These are phyloP conservation scores for Habropoda laboriosa DNA, from an alignment of 1,140 invertebrate genomes.

Conservation along the genomic window DNA sequence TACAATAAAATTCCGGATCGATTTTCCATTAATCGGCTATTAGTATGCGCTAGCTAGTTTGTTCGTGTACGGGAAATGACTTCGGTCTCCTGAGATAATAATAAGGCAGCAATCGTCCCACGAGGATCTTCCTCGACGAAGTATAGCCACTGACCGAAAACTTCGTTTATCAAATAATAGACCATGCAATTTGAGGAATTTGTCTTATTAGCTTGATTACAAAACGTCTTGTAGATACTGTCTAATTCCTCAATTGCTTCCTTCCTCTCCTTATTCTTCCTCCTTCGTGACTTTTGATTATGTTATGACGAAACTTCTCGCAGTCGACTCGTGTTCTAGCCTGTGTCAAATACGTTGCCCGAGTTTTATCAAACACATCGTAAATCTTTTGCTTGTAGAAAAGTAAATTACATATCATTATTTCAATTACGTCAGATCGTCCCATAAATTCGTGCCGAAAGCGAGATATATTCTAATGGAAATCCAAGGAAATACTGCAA, in stretches of 20 bases:
- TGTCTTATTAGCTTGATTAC: neutral
- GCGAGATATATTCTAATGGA: too few species aligned
- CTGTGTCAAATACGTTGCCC: neutral
- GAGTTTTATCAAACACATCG: neutral
- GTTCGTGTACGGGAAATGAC: constrained; percentile 25
- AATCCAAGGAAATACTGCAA: too few species aligned
- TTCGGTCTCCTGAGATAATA: constrained; percentile 53
- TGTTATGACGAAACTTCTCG: neutral
- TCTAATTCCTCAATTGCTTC: neutral
- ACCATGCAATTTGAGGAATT: neutral
- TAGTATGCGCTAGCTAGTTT: constrained; percentile 58
- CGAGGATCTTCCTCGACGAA: constrained; percentile 33
- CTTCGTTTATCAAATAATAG: constrained; percentile 3
- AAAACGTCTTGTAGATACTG: neutral
- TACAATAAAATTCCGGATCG: constrained; percentile 63
- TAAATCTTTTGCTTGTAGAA: neutral
- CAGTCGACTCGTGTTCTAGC: too few species aligned
- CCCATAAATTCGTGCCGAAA: too few species aligned
- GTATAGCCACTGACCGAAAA: neutral
- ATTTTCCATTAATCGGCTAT: constrained; percentile 64
- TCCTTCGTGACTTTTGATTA: neutral
- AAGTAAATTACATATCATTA: too few species aligned
- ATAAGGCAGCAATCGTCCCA: constrained; percentile 58
- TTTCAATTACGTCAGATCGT: too few species aligned
- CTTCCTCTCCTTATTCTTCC: neutral